phyloP scores from a whole-genome alignment of 64 coral and sea anemone species.

The Actinia tenebrosa region DNA sequence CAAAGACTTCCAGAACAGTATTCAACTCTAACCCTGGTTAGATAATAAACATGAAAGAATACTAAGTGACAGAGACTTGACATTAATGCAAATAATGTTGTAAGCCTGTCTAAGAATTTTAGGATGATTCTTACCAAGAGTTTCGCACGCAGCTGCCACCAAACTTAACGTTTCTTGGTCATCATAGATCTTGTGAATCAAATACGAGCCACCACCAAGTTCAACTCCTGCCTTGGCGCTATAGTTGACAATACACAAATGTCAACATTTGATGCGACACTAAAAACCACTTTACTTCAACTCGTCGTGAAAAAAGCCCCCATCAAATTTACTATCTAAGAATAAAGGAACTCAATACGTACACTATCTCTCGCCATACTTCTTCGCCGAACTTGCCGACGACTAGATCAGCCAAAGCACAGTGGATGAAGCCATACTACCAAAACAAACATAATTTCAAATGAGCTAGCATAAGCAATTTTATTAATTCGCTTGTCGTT shows the following conservation, averaged over 20 bases:
- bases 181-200: constrained; percentile 97
- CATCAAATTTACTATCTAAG: constrained; percentile 2
- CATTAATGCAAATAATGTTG: neutral
- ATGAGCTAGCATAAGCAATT: constrained; percentile 18
- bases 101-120: neutral
- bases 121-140: constrained; percentile 54
- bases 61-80: neutral
- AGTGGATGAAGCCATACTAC: constrained; percentile 87
- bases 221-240: constrained; percentile 92
- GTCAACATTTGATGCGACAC: constrained; percentile 18
- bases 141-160: constrained; percentile 83
- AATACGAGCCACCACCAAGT: constrained; percentile 87
- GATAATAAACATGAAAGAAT: neutral
- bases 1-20: constrained; percentile 81
- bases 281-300: constrained; percentile 13
- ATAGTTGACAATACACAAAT: constrained; percentile 26
- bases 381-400: constrained; percentile 88
- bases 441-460: constrained; percentile 6
- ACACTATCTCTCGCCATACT: constrained; percentile 75
- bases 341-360: constrained; percentile 15
- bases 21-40: constrained; percentile 67
- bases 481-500: neutral
- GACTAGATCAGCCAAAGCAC: constrained; percentile 75
- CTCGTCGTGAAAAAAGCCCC: neutral
- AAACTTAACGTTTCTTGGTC: constrained; percentile 80